Base-by-base conservation (phyloP, 35 echinoderm and acorn worm species). In the Chiridota heheva region DNA sequence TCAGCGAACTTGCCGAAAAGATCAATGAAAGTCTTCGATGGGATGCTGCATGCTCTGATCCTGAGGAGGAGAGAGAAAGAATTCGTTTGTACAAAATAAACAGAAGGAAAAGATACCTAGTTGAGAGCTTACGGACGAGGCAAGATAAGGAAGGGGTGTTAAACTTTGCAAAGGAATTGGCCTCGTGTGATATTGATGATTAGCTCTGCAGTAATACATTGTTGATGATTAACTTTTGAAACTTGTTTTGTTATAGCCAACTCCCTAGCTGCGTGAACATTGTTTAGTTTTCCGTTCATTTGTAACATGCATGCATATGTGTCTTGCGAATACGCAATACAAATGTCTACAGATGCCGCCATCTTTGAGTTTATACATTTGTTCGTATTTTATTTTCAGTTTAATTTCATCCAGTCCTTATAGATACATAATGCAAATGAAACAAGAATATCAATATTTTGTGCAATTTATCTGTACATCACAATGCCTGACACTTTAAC, bases 11-110 rank as follows among this genome's bases (percentile, higher is more conserved):
- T 25, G 68, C 63, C 0, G 82, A 76, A 12, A 67, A 60, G 32
- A 36, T 88, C 17, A 71, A 91, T 60, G 95, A 98, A 67, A 92
- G 80, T 62, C 68, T 98, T 27, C 76, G 95, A n/a, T 98, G 95
- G 95, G 86, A 98, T 22, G 77, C 84, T 34, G 65, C 44, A 18
- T 78, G 86, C 17, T 87, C 84, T 25, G 87, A 98, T 26, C 73
- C 89, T 40, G 85, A 85, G 13, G 76, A 91, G 24, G 95, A 98
- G 59, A 73, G 75, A 36, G 85, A 88, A 63, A 48, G 95, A 28
- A 88, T 98, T 24, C 51, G 89, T 30, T 61, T 51, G 24, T 98
- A 98, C 70, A 98, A 98, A 87, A 80, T 98, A 16, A 98, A 98
- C 45, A 49, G 95, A 4, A 29, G 95, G 29, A 98, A 98, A 55